phyloP scores from a whole-genome alignment of 1,140 invertebrate species.

The Neodiprion virginianus region DNA sequence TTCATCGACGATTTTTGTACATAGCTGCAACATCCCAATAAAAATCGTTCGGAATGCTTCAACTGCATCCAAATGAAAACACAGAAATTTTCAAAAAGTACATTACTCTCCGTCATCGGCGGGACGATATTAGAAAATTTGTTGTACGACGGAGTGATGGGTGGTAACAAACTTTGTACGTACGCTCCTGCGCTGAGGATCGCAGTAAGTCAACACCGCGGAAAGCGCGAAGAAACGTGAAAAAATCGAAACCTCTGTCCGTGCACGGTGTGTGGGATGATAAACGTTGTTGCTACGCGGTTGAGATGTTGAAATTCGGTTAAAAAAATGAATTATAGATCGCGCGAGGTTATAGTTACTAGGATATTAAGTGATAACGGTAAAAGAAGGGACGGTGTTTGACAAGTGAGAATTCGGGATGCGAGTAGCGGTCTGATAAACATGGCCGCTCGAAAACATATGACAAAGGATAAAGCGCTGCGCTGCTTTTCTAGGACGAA shows the following conservation, averaged over 20 bases:
- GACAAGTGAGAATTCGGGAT: slow-evolving; percentile 7
- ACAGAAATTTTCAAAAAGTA: no score
- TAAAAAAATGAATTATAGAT: background rate
- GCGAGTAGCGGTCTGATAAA: slow-evolving; percentile 34
- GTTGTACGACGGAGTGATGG: background rate
- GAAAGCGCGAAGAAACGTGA: background rate
- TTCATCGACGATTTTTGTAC: no score
- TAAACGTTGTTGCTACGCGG: background rate
- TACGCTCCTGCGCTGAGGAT: background rate
- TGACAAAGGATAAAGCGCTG: slow-evolving; percentile 49
- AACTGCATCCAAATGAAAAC: no score
- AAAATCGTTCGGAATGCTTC: no score
- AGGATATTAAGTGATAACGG: background rate
- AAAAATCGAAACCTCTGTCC: slow-evolving; percentile 1
- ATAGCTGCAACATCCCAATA: no score
- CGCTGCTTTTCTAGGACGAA: background rate
- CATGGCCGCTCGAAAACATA: slow-evolving; percentile 57
- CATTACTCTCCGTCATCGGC: no score
- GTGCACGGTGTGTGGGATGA: background rate
- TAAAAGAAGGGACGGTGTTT: slow-evolving; percentile 19
- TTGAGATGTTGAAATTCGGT: background rate
- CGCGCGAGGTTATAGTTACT: background rate
- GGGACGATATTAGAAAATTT: background rate
- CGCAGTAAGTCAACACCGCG: background rate
- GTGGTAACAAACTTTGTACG: background rate